Evolutionary conservation across 2,888 invertebrate species (phyloP), one percentile per base, ranked within the genome.

Genomic region (Itoplectis maculator): DNA sequence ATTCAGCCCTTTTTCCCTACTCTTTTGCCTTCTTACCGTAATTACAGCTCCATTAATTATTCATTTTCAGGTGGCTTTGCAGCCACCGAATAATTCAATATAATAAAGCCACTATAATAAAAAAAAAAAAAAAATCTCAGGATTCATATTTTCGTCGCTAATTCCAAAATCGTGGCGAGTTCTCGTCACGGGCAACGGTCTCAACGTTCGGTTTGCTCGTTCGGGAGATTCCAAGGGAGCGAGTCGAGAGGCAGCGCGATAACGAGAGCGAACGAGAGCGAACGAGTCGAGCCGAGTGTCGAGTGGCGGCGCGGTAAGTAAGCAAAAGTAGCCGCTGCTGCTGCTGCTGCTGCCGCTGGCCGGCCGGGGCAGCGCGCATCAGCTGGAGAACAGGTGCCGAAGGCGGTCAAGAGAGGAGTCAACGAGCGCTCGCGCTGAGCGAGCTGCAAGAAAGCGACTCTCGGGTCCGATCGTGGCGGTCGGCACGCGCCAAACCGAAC

Each of bases 381-480:
- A 92, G 92, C 92, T 92, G 92, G 91, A 89, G 90, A 92, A 92
- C 92, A 92, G 92, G 92, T 92, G 92, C 91, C 89, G 88, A 88
- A 86, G 86, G 85, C 84, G 86, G 84, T 85, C 86, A 85, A 85
- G 80, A 85, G 68, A 81, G 59, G 69, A 69, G 79, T 81, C 77
- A 66, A 75, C 80, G 80, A 75, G 70, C 61, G 49, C 8, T 37
- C 15, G 35, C 51, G n/a, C n/a, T n/a, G n/a, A 13, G 47, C 23
- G 35, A 63, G 63, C 9, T 18, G 76, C 69, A 63, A 82, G 83
- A 81, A 76, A 74, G 81, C 73, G 81, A 35, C 82, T 70, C 70
- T 61, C 76, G 68, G 82, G 85, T 86, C 82, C 79, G 79, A 83
- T 79, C 80, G 75, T 59, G 75, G 86, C 85, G 84, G 82, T 42